Conservation (phyloP, 2,113 vertebrate genomes). For the Embiotoca jacksoni region DNA sequence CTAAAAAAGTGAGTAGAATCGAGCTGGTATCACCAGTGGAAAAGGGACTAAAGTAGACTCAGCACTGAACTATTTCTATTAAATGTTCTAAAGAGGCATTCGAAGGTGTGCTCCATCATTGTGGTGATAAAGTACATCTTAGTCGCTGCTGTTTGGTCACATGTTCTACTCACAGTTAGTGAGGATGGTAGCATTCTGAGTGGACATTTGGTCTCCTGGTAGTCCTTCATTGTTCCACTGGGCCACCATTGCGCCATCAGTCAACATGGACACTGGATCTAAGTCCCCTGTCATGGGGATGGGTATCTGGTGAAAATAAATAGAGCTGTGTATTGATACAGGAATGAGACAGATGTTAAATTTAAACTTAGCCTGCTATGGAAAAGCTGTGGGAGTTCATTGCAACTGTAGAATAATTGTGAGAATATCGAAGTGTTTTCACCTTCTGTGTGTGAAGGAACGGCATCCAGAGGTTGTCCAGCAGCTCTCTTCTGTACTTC, state of each 20-base stretch:
- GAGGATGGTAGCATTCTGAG: constrained; percentile 83
- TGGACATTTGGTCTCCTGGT: constrained; percentile 83
- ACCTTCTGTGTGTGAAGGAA: constrained; percentile 81
- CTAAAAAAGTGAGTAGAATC: too few relatives aligned
- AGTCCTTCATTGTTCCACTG: constrained; percentile 86
- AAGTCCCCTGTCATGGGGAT: constrained; percentile 83
- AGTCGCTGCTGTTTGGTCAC: too few relatives aligned
- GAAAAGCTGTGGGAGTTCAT: background rate
- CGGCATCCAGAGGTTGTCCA: constrained; percentile 83
- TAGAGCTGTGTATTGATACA: background rate
- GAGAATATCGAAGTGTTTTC: background rate
- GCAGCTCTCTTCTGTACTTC: constrained; percentile 75
- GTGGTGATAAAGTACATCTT: too few relatives aligned
- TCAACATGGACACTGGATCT: constrained; percentile 82
- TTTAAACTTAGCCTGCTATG: background rate
- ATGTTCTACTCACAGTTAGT: constrained; percentile 72
- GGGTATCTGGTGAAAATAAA: constrained; percentile 66
- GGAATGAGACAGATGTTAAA: background rate
- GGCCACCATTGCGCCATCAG: constrained; percentile 82
- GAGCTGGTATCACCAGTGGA: too few relatives aligned
- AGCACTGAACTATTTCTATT: background rate
- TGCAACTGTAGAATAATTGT: background rate
- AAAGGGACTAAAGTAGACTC: background rate
- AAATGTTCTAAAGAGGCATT: background rate
- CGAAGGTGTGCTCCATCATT: too few relatives aligned